These are phyloP conservation scores for Araneus ventricosus DNA, from an alignment of 1,140 invertebrate genomes.

Conservation along the genomic window DNA sequence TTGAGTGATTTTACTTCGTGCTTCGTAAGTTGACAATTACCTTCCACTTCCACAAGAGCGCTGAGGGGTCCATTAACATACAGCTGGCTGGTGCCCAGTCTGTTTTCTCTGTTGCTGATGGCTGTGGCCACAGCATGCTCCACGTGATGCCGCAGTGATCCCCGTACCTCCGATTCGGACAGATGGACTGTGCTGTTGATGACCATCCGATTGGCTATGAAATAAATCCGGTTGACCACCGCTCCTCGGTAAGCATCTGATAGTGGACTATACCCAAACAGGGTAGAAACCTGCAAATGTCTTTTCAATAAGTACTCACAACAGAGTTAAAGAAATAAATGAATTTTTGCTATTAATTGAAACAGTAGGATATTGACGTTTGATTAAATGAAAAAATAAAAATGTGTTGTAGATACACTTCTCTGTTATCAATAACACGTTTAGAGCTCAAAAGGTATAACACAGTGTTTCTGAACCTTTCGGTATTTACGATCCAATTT, in stretches of 20 bases:
- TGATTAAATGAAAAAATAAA: no score
- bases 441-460: no score
- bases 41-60: constrained; percentile 86
- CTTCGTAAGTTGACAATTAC: constrained; percentile 78
- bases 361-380: no score
- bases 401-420: no score
- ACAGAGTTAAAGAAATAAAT: no score
- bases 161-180: constrained; percentile 82
- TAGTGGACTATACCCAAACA: constrained; percentile 73
- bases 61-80: constrained; percentile 90
- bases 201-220: constrained; percentile 84
- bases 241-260: constrained; percentile 91
- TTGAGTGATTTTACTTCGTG: not conserved
- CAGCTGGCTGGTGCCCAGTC: constrained; percentile 90
- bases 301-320: no score
- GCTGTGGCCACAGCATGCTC: constrained; percentile 88
- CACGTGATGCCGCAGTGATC: constrained; percentile 79
- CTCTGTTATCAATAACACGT: no score
- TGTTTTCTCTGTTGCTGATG: constrained; percentile 84
- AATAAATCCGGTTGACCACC: constrained; percentile 90
- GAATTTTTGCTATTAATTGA: no score
- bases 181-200: constrained; percentile 91
- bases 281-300: constrained; percentile 43
- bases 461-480: no score
- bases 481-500: no score